Conservation (phyloP, 1,140 invertebrate genomes). For the Drosophila arizonae region DNA sequence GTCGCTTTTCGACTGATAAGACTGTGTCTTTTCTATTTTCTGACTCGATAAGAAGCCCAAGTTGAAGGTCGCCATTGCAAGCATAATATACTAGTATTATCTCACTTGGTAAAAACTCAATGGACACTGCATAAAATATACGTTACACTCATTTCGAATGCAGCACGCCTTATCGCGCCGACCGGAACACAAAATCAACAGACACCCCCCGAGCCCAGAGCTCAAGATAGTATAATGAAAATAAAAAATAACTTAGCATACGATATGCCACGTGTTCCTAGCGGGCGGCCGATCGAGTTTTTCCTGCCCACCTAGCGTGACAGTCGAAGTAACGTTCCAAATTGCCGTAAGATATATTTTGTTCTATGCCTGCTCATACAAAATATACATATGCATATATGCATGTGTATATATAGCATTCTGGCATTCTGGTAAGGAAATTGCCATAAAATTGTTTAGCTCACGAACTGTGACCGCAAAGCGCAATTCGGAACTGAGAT, state of each 20-base stretch:
- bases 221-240: constrained; percentile 7
- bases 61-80: constrained; percentile 66
- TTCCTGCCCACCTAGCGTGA: constrained; percentile 52
- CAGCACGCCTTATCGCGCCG: constrained; percentile 64
- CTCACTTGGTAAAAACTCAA: constrained; percentile 48
- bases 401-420: constrained; percentile 5
- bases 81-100: constrained; percentile 42
- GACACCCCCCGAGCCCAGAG: constrained; percentile 41
- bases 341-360: constrained; percentile 48
- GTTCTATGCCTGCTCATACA: constrained; percentile 5
- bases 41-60: constrained; percentile 33
- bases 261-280: constrained; percentile 63
- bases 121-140: constrained; percentile 72
- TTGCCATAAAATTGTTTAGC: constrained; percentile 74
- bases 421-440: constrained; percentile 56
- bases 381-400: background rate
- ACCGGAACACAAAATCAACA: constrained; percentile 55
- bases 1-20: constrained; percentile 34
- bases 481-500: constrained; percentile 31
- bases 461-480: constrained; percentile 77
- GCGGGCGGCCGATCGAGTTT: constrained; percentile 10
- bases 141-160: constrained; percentile 78
- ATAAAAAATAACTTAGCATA: constrained; percentile 16
- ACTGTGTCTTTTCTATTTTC: constrained; percentile 14
- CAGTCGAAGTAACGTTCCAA: constrained; percentile 64